These are phyloP conservation scores for Syngnathus typhle DNA, from an alignment of 2,113 vertebrate species.

Conservation along the genomic window DNA sequence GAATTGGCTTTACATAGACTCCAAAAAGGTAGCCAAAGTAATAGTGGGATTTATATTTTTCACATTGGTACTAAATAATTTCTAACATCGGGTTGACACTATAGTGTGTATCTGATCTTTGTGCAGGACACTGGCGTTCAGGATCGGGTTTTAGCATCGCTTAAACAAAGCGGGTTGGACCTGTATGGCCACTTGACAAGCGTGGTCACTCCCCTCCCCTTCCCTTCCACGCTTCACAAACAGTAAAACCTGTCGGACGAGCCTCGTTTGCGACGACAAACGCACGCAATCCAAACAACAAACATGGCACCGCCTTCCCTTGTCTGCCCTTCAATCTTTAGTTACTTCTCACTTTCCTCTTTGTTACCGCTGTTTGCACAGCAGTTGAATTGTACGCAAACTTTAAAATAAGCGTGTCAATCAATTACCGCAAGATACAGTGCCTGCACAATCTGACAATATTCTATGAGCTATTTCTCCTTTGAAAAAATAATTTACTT, in stretches of 20 bases:
- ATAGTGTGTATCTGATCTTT: conserved; percentile 4
- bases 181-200: conserved; percentile 33
- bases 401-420: neutral
- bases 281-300: conserved; percentile 20
- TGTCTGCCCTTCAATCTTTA: neutral
- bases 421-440: neutral
- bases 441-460: neutral
- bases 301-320: conserved; percentile 15
- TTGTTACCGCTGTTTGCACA: conserved; percentile 10
- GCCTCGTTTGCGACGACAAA: conserved; percentile 9
- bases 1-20: neutral
- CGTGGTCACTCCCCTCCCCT: conserved; percentile 35
- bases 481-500: neutral
- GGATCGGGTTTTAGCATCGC: neutral
- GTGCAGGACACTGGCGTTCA: conserved; percentile 34
- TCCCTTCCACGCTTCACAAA: conserved; percentile 29
- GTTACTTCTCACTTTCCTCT: conserved; percentile 3
- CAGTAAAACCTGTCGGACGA: conserved; percentile 43
- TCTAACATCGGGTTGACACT: conserved; percentile 41
- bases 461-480: neutral
- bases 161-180: conserved; percentile 32
- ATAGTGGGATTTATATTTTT: neutral
- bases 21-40: neutral
- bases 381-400: neutral
- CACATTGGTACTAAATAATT: conserved; percentile 9